Base-by-base conservation (phyloP, 2,113 vertebrate species). In the Oryzias melastigma region DNA sequence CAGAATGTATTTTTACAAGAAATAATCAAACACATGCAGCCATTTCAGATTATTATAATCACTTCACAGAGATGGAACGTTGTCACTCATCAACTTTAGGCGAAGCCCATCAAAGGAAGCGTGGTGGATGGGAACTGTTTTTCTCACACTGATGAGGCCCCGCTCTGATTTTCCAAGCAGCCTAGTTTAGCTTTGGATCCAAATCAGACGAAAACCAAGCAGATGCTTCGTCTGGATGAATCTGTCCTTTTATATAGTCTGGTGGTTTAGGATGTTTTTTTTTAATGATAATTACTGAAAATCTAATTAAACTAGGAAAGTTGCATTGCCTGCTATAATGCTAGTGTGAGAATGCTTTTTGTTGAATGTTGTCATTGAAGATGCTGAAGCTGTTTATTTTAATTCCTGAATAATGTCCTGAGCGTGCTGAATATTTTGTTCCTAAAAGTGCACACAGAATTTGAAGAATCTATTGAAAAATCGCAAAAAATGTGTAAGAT, bases 11-110 rank as follows among this genome's bases (percentile, higher is more conserved):
- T 29, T 29, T 29, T 7, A 29, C 6, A 7, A 29, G 63, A 42
- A 74, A 80, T 71, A 58, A 77, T 78, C 68, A 84, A 71, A 74
- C 57, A 62, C 17, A 0, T 80, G 57, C 62, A 72, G 59, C 44
- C 60, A 67, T 82, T 85, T 72, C 18, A 71, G 66, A 35, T 54
- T 72, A 69, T 87, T 59, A 81, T 81, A 65, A 65, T 74, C 65
- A 44, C 49, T 70, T 70, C 50, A 41, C 45, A n/a, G 77, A 79
- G 80, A 75, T 51, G 48, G 15, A 3, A 54, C 29, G 24, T 12
- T 3, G 0, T 80, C 29, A 13, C 62, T 20, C 44, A 73, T 65
- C 60, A 59, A 40, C 59, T 6, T 27, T 42, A 67, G 48, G 62
- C 62, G 54, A 70, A 63, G 27, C 68, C 71, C 69, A 65, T 83